Conservation (phyloP, 2,113 vertebrate genomes). For the Rostratula benghalensis region DNA sequence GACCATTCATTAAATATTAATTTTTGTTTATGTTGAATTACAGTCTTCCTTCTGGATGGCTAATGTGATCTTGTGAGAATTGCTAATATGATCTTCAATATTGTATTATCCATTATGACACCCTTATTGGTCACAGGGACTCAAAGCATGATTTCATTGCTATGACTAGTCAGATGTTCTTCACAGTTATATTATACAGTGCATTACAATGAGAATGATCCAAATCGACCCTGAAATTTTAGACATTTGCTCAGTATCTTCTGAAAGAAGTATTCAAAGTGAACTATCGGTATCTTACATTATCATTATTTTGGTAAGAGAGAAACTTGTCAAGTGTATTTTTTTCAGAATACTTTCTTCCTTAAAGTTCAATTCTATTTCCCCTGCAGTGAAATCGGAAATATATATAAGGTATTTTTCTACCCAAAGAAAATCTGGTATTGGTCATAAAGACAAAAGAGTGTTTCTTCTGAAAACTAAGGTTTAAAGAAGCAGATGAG, state of each 20-base stretch:
- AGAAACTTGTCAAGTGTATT: not conserved
- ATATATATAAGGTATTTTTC: not conserved
- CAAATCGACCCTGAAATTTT: not conserved
- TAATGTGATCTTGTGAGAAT: not conserved
- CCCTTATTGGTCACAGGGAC: not conserved
- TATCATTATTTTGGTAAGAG: not conserved
- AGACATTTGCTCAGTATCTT: not conserved
- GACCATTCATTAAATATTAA: not conserved
- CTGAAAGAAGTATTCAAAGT: not conserved
- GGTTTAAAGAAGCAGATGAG: not conserved
- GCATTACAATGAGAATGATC: not conserved
- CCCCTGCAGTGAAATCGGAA: not conserved
- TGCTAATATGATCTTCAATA: not conserved
- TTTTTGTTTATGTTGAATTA: not conserved
- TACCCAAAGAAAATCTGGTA: not conserved
- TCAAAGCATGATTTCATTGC: not conserved
- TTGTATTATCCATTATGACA: not conserved
- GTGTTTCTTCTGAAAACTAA: not conserved
- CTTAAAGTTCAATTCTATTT: not conserved
- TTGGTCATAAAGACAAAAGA: not conserved
- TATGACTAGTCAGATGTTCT: not conserved
- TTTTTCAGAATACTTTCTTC: not conserved
- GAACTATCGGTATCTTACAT: not conserved
- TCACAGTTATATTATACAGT: not conserved
- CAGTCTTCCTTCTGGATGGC: not conserved